Percentiles rank a stretch among this genome's conserved stretches.
phyloP scores from a whole-genome alignment of 2,888 invertebrate genomes.

The Pyralis farinalis region DNA sequence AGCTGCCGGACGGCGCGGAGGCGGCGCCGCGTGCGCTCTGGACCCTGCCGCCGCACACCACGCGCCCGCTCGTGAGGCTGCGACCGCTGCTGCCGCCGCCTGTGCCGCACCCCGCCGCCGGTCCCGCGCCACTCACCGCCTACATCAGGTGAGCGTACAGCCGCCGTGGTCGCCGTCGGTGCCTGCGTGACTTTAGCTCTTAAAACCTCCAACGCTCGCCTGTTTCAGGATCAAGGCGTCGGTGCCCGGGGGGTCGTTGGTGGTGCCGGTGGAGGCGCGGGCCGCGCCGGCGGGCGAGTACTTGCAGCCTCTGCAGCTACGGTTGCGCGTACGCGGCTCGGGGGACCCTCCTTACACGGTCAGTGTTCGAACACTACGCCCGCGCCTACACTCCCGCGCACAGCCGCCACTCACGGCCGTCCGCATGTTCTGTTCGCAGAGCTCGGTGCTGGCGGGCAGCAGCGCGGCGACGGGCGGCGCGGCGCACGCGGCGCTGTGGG shows the following conservation, averaged over 20 bases:
- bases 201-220: no score
- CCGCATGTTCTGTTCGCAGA: background rate
- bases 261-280: conserved; percentile 63
- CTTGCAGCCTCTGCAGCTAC: conserved; percentile 55
- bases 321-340: conserved; percentile 50
- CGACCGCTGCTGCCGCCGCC: conserved; percentile 83
- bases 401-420: background rate
- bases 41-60: conserved; percentile 94
- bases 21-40: conserved; percentile 90
- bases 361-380: background rate
- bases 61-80: conserved; percentile 93
- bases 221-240: conserved; percentile 47
- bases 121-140: conserved; percentile 73
- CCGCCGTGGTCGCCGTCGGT: no score
- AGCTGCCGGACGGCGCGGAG: conserved; percentile 88
- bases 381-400: background rate
- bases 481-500: background rate
- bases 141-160: conserved; percentile 35
- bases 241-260: conserved; percentile 55
- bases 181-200: no score
- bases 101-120: conserved; percentile 37
- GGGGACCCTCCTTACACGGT: conserved; percentile 49
- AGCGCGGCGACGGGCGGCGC: background rate
- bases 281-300: conserved; percentile 48
- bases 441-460: background rate